phyloP scores from a whole-genome alignment of 2,888 invertebrate genomes.

The Mellilla xanthometata region DNA sequence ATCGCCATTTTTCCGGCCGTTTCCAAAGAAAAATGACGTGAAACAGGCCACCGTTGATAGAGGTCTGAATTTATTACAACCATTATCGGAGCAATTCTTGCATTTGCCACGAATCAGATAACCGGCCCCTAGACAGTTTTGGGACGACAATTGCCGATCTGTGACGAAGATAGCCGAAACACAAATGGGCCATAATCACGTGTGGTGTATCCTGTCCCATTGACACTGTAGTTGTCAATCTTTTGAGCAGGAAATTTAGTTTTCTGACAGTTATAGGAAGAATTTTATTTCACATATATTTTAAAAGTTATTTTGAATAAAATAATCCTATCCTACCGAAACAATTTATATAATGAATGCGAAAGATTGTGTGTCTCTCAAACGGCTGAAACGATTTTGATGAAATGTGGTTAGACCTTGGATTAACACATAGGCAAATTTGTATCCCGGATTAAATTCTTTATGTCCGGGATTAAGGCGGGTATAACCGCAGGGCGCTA shows the following conservation, averaged over 20 bases:
- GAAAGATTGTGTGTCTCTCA: no score
- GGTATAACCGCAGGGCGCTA: no score
- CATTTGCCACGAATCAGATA: conserved; percentile 52
- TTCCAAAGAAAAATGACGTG: conserved; percentile 39
- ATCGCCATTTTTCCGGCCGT: conserved; percentile 12
- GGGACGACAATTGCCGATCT: conserved; percentile 51
- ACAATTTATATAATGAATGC: no score
- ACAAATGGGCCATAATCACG: conserved; percentile 50
- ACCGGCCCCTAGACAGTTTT: conserved; percentile 39
- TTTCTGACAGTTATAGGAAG: not conserved
- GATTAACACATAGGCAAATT: no score
- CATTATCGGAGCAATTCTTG: conserved; percentile 58
- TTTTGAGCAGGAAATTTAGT: conserved; percentile 1
- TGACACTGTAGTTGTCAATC: conserved; percentile 2
- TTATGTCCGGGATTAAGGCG: no score
- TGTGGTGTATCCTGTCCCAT: conserved; percentile 32
- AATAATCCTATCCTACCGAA: no score
- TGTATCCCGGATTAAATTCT: no score
- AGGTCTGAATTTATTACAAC: conserved; percentile 52
- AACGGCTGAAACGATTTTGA: no score
- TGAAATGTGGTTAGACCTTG: no score
- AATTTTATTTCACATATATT: no score
- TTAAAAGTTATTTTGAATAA: no score
- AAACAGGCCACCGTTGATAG: conserved; percentile 45
- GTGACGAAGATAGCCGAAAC: conserved; percentile 53